Evolutionary conservation across 1,140 invertebrate genomes (phyloP).

Genomic region (Drosophila lacteicornis): DNA sequence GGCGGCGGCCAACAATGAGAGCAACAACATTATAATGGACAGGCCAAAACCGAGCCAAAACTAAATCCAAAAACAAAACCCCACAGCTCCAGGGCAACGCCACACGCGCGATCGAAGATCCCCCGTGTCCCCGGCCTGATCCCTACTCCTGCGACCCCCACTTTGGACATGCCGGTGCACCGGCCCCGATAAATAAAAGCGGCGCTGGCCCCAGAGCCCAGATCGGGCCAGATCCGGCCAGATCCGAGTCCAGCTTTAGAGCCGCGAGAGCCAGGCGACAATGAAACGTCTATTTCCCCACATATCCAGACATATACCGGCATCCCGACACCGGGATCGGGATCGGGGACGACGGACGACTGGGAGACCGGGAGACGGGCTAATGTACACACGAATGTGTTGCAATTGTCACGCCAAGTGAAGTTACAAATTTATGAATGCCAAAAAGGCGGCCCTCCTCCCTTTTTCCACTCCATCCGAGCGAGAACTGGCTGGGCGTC

Average conservation of each 20-base stretch:
- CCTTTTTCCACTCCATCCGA: constrained; percentile 26
- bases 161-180: constrained; percentile 78
- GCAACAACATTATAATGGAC: constrained; percentile 83
- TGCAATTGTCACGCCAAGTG: constrained; percentile 84
- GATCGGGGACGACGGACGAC: constrained; percentile 47
- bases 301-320: constrained; percentile 44
- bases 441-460: constrained; percentile 66
- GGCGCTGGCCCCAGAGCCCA: constrained; percentile 45
- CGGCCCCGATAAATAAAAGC: constrained; percentile 78
- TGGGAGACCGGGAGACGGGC: constrained; percentile 67
- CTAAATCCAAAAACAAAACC: constrained; percentile 48
- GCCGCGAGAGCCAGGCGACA: constrained; percentile 61
- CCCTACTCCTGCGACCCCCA: constrained; percentile 37
- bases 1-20: constrained; percentile 68
- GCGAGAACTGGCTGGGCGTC: constrained; percentile 32
- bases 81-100: constrained; percentile 46
- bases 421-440: constrained; percentile 85
- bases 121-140: neutral
- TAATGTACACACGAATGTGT: constrained; percentile 83
- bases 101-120: constrained; percentile 60
- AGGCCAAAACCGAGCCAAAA: constrained; percentile 59
- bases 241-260: constrained; percentile 5
- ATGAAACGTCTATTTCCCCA: constrained; percentile 84
- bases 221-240: constrained; percentile 18
- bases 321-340: constrained; percentile 13